Conservation (phyloP, 2,888 invertebrate genomes). For the Baronia brevicornis region DNA sequence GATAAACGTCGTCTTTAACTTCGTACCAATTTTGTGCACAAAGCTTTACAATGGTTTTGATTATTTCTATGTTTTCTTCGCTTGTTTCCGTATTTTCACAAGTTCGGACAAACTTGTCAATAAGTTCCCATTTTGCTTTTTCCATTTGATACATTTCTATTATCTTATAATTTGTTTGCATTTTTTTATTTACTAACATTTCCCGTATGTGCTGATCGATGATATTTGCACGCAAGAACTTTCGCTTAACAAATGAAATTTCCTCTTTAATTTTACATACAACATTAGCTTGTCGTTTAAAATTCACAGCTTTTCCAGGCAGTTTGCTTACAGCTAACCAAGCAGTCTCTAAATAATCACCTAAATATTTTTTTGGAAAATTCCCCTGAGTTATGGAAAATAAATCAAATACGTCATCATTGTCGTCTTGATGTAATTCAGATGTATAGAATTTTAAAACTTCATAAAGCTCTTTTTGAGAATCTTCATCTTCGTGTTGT, state of each 20-base stretch:
- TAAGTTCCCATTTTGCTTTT: conserved; percentile 27
- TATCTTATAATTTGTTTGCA: conserved; percentile 11
- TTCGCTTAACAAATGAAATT: conserved; percentile 26
- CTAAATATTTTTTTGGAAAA: conserved; percentile 27
- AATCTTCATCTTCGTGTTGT: conserved; percentile 13
- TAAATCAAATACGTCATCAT: conserved; percentile 30
- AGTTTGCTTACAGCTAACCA: conserved; percentile 35
- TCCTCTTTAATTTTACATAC: conserved; percentile 23
- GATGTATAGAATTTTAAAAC: conserved; percentile 32
- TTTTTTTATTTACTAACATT: conserved; percentile 22
- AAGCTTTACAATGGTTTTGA: conserved; percentile 22
- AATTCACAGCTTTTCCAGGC: conserved; percentile 25
- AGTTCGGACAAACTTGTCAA: conserved; percentile 17
- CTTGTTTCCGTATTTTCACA: conserved; percentile 1
- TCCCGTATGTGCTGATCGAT: conserved; percentile 29
- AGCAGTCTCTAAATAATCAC: conserved; percentile 26
- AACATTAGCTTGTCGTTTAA: conserved; percentile 22
- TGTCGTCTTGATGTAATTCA: conserved; percentile 35
- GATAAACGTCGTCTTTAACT: conserved; percentile 16
- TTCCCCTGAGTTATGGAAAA: conserved; percentile 20
- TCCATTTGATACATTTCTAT: conserved; percentile 18
- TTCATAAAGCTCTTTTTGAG: conserved; percentile 30
- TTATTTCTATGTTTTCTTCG: conserved; percentile 13
- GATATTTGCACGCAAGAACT: conserved; percentile 25
- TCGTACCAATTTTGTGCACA: conserved; percentile 25